phyloP scores from a whole-genome alignment of 2,113 vertebrate genomes.

The Apeltes quadracus region DNA sequence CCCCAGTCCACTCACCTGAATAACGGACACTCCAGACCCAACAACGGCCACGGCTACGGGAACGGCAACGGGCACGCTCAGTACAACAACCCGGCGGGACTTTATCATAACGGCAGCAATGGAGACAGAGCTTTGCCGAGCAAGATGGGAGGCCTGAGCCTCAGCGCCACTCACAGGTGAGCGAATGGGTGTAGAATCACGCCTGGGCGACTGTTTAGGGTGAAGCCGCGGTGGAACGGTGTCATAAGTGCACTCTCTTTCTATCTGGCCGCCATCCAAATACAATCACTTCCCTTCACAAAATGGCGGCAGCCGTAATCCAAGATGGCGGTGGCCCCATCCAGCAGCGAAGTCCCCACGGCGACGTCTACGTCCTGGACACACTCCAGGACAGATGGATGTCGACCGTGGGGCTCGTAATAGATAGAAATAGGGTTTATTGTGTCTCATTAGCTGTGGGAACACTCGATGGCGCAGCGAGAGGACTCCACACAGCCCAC shows the following conservation, averaged over 20 bases:
- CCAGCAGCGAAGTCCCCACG: background rate
- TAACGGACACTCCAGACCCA: slow-evolving; percentile 80
- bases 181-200: slow-evolving; percentile 1
- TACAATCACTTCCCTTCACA: background rate
- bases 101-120: slow-evolving; percentile 81
- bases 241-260: background rate
- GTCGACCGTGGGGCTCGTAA: background rate
- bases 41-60: slow-evolving; percentile 59
- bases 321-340: background rate
- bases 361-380: too few relatives aligned
- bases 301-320: too few relatives aligned
- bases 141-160: slow-evolving; percentile 87
- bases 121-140: slow-evolving; percentile 80
- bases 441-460: slow-evolving; percentile 19
- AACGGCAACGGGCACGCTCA: slow-evolving; percentile 69
- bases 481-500: background rate
- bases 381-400: too few relatives aligned
- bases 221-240: background rate
- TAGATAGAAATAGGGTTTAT: background rate
- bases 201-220: background rate
- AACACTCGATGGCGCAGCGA: slow-evolving; percentile 43
- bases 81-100: slow-evolving; percentile 83
- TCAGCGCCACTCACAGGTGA: slow-evolving; percentile 87
- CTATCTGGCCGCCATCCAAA: background rate
- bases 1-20: slow-evolving; percentile 72